Base-by-base conservation (phyloP, 2,888 invertebrate genomes). In the Drosophila kambysellisi region DNA sequence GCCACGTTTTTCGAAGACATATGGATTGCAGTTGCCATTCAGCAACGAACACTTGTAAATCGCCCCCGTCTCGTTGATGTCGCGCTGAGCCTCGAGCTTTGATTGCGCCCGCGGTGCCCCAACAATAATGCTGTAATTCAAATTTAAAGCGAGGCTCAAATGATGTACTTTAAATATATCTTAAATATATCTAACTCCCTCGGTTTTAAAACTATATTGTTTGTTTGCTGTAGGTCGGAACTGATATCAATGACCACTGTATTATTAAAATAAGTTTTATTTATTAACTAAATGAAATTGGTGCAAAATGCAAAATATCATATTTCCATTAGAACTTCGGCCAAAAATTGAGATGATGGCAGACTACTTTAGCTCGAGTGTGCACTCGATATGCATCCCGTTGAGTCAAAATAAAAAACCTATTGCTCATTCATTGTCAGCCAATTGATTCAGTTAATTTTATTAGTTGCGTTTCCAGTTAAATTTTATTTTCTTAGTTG, bases 51-150 rank as follows among this genome's bases (percentile, higher is more conserved):
- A 95, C 43, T 93, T 92, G 86, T 94, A 95, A n/a, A 94, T 92
- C 20, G 94, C 93, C n/a, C 95, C 95, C 6, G 94, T 94, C 88
- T 95, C 94, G 52, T 91, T 90, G 4, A 94, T 82, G 50, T 91
- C 81, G 3, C 90, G 80, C 68, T 94, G 93, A 4, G 87, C 77
- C 53, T 91, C 86, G 52, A 92, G 80, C 0, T 93, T 92, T 8
- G 94, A 94, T 84, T 94, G 94, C 12, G 94, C 94, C 63, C 93
- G 93, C 4, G 95, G 95, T n/a, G 94, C 94, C 43, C 94, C 94
- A 71, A 94, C 91, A 41, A 95, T 83, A 32, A 95, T 60, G 91
- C 95, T 95, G 71, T 2, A 90, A 90, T 60, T 17, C 4, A 30
- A 11, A 30, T 33, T 52, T 25, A 39, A 5, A 20, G 51, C 30